Base-by-base conservation (phyloP, 2,888 invertebrate genomes). In the Strigamia crassipes region DNA sequence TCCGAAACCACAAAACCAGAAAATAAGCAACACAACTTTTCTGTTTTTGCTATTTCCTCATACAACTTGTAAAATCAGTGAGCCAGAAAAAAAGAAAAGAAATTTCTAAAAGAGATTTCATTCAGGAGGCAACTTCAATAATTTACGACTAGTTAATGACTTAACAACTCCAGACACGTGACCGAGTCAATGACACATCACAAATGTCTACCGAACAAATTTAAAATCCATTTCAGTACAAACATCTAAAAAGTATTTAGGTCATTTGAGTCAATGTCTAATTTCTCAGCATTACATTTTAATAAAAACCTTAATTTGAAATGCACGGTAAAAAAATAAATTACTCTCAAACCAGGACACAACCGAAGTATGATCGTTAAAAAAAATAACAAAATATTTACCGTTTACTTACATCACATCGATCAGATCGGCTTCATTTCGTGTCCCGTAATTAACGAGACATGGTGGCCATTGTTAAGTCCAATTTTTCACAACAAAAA, bases 141-240 rank as follows among this genome's bases (percentile, higher is more conserved):
- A 51, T 51, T 51, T 51, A 51, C 51, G 51, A 51, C 51, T 51
- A 51, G 51, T 51, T 51, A 51, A 51, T 51, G 51, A 51, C 51
- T 51, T 51, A 51, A 51, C 51, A 51, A 51, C 51, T 51, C 15
- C n/a, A 34, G 51, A 15, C 51, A 51, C 51, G 51, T 51, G 51
- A 51, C 51, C 51, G 51, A 51, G 51, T 51, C 51, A 51, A 51
- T 51, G 51, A 51, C 51, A 51, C 18, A 51, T 51, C n/a, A n/a
- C 13, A 51, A n/a, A n/a, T n/a, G 2, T 51, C 13, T 15, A 18
- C 13, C 6, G n/a, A 51, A 13, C 6, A 51, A 51, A 51, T 8
- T 42, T 42, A 15, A 15, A 42, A n/a, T 42, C 15, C 42, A 42
- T 51, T 51, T 51, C 51, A 18, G 51, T 51, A n/a, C 51, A 51